Evolutionary conservation across 2,797 vertebrate species (phyloP).

Genomic region (Pampus argenteus): DNA sequence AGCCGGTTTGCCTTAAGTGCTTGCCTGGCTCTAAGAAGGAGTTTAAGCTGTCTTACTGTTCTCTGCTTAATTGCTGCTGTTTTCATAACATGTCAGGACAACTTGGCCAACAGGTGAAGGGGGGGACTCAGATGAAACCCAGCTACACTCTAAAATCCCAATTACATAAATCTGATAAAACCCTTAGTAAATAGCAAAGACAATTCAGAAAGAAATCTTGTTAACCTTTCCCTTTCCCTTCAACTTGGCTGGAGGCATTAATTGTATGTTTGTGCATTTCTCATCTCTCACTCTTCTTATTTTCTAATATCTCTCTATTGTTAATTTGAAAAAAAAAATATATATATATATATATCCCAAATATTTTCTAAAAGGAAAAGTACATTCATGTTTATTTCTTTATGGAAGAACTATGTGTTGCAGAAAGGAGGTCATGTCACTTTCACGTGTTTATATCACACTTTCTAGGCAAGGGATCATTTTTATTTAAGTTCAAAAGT

Average conservation of each 20-base stretch:
- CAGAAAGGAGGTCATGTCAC: background rate
- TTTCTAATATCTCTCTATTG: no score
- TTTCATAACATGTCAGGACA: slow-evolving; percentile 25
- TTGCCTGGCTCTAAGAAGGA: slow-evolving; percentile 54
- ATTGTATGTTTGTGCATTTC: no score
- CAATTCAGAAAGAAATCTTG: background rate
- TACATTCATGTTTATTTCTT: background rate
- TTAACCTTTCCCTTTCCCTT: background rate
- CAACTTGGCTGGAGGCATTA: no score
- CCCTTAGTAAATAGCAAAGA: slow-evolving; percentile 6
- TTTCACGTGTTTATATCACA: background rate
- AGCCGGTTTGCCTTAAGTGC: slow-evolving; percentile 69
- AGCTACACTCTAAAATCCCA: background rate
- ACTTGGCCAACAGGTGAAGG: slow-evolving; percentile 51
- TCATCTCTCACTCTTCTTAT: no score
- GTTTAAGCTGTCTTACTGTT: slow-evolving; percentile 31
- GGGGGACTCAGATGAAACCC: slow-evolving; percentile 7
- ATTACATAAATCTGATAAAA: slow-evolving; percentile 31
- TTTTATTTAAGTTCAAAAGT: background rate
- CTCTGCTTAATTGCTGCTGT: slow-evolving; percentile 37
- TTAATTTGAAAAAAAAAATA: no score
- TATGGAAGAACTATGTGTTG: background rate
- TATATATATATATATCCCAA: no score
- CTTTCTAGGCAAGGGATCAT: background rate
- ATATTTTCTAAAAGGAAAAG: no score